These are phyloP conservation scores for Drosophila equinoxialis DNA, from an alignment of 1,140 invertebrate species.

Conservation along the genomic window DNA sequence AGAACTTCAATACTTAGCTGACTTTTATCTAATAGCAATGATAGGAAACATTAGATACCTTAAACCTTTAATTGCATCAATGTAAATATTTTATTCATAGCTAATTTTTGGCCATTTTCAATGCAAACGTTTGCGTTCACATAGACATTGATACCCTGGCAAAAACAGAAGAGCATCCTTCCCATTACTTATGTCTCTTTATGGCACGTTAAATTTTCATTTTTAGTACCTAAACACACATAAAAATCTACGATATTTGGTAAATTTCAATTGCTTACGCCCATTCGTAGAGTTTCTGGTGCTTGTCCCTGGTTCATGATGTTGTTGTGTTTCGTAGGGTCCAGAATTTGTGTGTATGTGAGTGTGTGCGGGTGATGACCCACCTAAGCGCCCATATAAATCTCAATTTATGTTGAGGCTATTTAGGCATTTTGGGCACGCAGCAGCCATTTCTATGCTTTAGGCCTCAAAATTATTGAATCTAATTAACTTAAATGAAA, in stretches of 20 bases:
- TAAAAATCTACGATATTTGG: slow-evolving; percentile 74
- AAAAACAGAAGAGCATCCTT: not conserved
- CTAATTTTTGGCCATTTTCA: not conserved
- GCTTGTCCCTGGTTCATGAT: not conserved
- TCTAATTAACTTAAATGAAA: slow-evolving; percentile 82
- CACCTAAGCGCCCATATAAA: slow-evolving; percentile 73
- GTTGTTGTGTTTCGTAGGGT: not conserved
- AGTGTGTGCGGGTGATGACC: slow-evolving; percentile 19
- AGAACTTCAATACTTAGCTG: too few species aligned
- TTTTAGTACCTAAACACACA: slow-evolving; percentile 60
- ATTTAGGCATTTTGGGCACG: slow-evolving; percentile 80
- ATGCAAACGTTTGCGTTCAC: not conserved
- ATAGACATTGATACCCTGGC: not conserved
- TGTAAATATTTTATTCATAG: not conserved
- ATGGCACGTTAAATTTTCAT: slow-evolving; percentile 71
- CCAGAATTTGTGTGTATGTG: not conserved
- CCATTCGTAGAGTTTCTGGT: not conserved
- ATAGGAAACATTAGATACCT: too few species aligned
- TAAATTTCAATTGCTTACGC: slow-evolving; percentile 66
- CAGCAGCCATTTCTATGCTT: slow-evolving; percentile 72
- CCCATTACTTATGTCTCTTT: slow-evolving; percentile 53
- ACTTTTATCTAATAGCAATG: too few species aligned
- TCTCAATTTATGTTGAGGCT: slow-evolving; percentile 77
- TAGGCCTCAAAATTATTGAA: slow-evolving; percentile 81
- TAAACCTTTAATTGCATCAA: too few species aligned